Conservation (phyloP, 2,113 vertebrate species). For the Caracal caracal region DNA sequence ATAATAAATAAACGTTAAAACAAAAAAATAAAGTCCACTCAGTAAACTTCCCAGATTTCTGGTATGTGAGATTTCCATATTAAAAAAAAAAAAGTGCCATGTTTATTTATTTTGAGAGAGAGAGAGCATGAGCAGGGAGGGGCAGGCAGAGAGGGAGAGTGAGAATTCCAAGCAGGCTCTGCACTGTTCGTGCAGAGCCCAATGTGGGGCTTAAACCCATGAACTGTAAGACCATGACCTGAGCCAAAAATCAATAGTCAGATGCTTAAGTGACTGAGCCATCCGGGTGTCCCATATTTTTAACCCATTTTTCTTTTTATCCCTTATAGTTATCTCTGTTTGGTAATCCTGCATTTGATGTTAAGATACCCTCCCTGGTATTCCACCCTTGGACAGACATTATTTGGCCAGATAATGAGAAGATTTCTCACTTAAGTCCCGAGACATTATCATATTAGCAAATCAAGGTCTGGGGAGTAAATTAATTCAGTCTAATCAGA, state of each 20-base stretch:
- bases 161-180: no score
- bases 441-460: background rate
- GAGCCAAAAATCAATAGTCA: no score
- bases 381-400: background rate
- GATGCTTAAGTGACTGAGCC: no score
- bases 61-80: background rate
- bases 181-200: no score
- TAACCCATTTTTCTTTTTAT: background rate
- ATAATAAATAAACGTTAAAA: no score
- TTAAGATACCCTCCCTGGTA: background rate
- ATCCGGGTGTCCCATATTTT: background rate
- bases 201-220: no score
- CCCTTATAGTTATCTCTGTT: background rate
- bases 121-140: no score
- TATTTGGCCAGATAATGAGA: constrained; percentile 8
- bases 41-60: background rate
- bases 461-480: background rate
- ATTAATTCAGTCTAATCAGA: background rate
- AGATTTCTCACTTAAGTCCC: background rate
- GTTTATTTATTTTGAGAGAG: no score
- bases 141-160: no score
- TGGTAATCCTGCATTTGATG: background rate
- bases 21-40: no score
- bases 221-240: no score
- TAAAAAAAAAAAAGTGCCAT: background rate